Evolutionary conservation across 1,140 invertebrate genomes (phyloP).

Genomic region (Camponotus floridanus): DNA sequence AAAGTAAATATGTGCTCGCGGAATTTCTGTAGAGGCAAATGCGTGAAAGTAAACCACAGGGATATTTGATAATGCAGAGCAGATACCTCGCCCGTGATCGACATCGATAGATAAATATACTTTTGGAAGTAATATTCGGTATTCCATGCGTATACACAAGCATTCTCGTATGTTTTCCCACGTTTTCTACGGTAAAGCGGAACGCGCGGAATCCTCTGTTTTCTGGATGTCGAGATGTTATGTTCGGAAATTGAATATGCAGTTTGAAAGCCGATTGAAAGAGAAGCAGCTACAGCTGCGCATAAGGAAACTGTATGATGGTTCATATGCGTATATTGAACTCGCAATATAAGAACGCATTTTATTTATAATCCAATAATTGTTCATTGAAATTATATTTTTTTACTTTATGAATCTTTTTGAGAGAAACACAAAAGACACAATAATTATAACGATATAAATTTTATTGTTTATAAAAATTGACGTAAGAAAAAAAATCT

Average conservation of each 20-base stretch:
- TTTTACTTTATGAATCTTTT: neutral
- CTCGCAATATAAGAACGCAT: neutral
- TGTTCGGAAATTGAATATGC: conserved; percentile 65
- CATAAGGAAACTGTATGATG: conserved; percentile 13
- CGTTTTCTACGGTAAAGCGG: conserved; percentile 1
- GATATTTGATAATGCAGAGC: conserved; percentile 48
- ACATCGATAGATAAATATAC: conserved; percentile 65
- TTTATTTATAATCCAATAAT: conserved; percentile 16
- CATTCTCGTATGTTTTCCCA: neutral
- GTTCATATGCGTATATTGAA: neutral
- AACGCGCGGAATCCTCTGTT: conserved; percentile 5
- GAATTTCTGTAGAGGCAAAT: conserved; percentile 25
- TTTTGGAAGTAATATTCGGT: conserved; percentile 47
- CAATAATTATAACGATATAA: neutral
- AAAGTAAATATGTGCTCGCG: conserved; percentile 43
- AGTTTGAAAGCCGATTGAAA: conserved; percentile 64
- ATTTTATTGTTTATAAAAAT: neutral
- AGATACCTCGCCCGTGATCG: conserved; percentile 50
- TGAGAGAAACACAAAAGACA: neutral
- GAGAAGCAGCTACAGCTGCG: neutral
- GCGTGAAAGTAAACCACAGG: conserved; percentile 39
- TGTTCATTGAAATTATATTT: conserved; percentile 1
- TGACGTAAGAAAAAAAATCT: neutral
- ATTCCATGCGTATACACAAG: neutral
- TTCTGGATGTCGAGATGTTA: conserved; percentile 29